Evolutionary conservation across 2,113 vertebrate genomes (phyloP).

Genomic region (Pangasianodon gigas): DNA sequence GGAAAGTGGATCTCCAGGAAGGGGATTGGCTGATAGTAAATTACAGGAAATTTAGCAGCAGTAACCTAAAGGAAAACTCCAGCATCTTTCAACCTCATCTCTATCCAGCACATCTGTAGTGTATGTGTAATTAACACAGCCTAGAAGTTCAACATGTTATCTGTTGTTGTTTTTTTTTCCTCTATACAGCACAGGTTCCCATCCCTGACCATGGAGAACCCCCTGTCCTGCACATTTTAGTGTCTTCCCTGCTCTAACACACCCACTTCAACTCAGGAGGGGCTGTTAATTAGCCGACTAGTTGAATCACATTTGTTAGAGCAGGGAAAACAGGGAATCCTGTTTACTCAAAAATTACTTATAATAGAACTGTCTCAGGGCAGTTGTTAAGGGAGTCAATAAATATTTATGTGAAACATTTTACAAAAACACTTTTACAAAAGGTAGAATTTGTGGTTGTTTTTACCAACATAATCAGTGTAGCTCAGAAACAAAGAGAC

Average conservation of each 20-base stretch:
- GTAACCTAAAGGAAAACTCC: neutral
- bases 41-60: conserved; percentile 2
- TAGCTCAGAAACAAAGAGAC: neutral
- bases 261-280: neutral
- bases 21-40: conserved; percentile 2
- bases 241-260: neutral
- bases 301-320: neutral
- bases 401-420: neutral
- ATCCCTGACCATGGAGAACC: neutral
- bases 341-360: neutral
- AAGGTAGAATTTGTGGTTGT: neutral
- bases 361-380: neutral
- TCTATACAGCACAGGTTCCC: neutral
- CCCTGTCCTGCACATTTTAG: neutral
- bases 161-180: neutral
- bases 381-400: neutral
- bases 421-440: neutral
- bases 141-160: neutral
- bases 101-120: neutral
- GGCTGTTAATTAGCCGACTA: neutral
- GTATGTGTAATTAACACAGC: neutral
- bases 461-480: neutral
- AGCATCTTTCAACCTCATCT: conserved; percentile 1
- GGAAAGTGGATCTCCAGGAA: conserved; percentile 29
- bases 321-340: neutral